phyloP scores from a whole-genome alignment of 2,113 vertebrate genomes.

The Erythrocercus mccallii region DNA sequence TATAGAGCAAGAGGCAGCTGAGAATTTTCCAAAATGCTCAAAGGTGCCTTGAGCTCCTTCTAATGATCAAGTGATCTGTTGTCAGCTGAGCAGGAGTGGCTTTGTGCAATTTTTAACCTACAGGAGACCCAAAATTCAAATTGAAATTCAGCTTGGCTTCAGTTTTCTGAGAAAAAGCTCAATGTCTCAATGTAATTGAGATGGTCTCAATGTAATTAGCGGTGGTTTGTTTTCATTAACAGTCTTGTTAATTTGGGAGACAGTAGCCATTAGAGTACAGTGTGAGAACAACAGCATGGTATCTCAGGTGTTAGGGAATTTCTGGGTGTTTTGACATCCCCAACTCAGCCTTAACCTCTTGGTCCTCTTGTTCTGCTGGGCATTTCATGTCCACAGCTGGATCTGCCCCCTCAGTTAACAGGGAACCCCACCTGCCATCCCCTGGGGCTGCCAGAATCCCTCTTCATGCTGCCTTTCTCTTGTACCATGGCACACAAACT shows the following conservation, averaged over 20 bases:
- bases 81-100: neutral
- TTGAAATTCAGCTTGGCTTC: neutral
- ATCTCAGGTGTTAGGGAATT: neutral
- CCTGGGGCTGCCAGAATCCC: neutral
- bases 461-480: neutral
- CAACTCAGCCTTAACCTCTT: neutral
- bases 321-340: neutral
- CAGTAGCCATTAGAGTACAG: neutral
- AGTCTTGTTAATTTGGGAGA: slow-evolving; percentile 39
- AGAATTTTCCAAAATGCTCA: neutral
- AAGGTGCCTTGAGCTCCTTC: fast-evolving
- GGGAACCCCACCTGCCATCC: neutral
- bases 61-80: neutral
- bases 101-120: neutral
- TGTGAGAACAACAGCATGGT: neutral
- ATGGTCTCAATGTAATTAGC: no score
- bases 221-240: slow-evolving; percentile 42
- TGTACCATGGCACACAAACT: neutral
- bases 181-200: no score
- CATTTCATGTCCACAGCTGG: neutral
- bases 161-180: neutral
- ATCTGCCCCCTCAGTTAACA: neutral
- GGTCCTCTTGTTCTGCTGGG: neutral
- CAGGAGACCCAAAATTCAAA: neutral
- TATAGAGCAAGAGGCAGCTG: neutral